Percentiles rank a stretch among this genome's conserved stretches.
Evolutionary conservation across 2,888 invertebrate genomes (phyloP).

Genomic region (Agrochola lychnidis): DNA sequence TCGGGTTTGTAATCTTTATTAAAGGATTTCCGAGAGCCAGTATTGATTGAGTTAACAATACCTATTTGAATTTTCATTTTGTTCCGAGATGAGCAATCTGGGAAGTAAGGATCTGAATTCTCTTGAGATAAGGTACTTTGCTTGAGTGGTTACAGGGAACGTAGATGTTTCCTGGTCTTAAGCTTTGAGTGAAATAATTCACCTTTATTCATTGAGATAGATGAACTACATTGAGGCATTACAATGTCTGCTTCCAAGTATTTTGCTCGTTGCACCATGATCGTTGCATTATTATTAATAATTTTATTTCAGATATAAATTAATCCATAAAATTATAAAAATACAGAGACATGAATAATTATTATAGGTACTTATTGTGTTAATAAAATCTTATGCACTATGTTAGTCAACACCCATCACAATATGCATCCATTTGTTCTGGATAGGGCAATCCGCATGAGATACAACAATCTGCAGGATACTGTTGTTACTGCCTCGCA

Average conservation of each 20-base stretch:
- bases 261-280: background rate
- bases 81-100: constrained; percentile 57
- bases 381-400: too few species aligned
- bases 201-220: background rate
- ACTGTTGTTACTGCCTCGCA: too few species aligned
- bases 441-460: too few species aligned
- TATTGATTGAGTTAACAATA: constrained; percentile 65
- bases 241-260: background rate
- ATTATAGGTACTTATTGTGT: too few species aligned
- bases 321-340: too few species aligned
- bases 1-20: constrained; percentile 65
- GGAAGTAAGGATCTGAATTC: constrained; percentile 31
- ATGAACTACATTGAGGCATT: background rate
- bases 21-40: constrained; percentile 59
- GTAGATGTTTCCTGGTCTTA: background rate
- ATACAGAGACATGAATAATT: too few species aligned
- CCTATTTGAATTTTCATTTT: constrained; percentile 65
- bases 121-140: constrained; percentile 19
- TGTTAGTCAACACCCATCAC: too few species aligned
- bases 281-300: background rate
- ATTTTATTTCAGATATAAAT: too few species aligned
- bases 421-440: too few species aligned
- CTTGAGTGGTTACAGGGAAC: background rate
- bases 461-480: too few species aligned
- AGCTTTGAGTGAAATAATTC: background rate